These are phyloP conservation scores for Cacoxenus indagator DNA, from an alignment of 2,888 invertebrate genomes.

Conservation along the genomic window DNA sequence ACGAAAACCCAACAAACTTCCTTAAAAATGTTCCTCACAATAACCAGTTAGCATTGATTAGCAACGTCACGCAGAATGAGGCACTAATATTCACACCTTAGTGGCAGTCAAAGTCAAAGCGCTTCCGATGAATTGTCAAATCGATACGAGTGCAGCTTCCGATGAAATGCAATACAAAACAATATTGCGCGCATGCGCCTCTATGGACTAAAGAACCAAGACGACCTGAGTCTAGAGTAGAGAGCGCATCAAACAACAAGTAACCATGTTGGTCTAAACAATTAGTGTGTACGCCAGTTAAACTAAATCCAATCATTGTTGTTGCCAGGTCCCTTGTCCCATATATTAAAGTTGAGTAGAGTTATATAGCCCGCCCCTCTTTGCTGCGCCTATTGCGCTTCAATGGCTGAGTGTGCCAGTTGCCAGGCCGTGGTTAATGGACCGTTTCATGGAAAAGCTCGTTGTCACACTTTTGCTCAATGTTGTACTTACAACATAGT, in stretches of 20 bases:
- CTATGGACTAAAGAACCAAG: neutral
- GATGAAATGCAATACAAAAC: conserved; percentile 31
- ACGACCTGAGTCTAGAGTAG: too few relatives aligned
- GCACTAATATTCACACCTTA: conserved; percentile 43
- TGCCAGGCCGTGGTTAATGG: conserved; percentile 16
- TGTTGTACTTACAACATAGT: too few relatives aligned
- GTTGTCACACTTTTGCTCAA: conserved; percentile 8
- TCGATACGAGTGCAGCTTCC: conserved; percentile 44
- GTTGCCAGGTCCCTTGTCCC: too few relatives aligned
- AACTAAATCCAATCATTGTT: too few relatives aligned
- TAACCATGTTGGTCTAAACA: too few relatives aligned
- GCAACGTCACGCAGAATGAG: conserved; percentile 17
- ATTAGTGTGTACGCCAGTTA: too few relatives aligned
- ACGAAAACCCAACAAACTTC: neutral
- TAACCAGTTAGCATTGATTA: conserved; percentile 10
- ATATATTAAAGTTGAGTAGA: too few relatives aligned
- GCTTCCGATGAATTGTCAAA: conserved; percentile 47
- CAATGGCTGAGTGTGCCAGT: too few relatives aligned
- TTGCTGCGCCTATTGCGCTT: too few relatives aligned
- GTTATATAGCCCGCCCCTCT: too few relatives aligned
- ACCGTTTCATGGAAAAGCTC: conserved; percentile 23
- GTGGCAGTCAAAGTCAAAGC: conserved; percentile 24
- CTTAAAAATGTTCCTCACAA: conserved; percentile 3
- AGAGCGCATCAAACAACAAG: too few relatives aligned
- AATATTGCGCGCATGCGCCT: neutral